These are phyloP conservation scores for Pteropus rufus DNA, from an alignment of 2,797 vertebrate genomes.

Conservation along the genomic window DNA sequence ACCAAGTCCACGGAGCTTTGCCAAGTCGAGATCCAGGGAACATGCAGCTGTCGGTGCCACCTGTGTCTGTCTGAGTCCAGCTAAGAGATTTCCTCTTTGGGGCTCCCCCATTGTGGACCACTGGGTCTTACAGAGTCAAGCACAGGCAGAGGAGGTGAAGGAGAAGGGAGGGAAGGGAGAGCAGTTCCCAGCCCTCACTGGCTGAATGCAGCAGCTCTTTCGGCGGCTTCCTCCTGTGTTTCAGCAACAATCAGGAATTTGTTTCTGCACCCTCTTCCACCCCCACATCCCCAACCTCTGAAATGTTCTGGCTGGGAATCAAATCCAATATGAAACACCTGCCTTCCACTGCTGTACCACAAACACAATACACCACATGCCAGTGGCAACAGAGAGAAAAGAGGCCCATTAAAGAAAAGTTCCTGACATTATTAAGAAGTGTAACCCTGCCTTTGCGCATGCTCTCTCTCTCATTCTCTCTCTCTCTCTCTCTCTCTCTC, in stretches of 20 bases:
- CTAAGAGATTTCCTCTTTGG: not conserved
- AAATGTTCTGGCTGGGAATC: slow-evolving; percentile 36
- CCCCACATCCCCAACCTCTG: not conserved
- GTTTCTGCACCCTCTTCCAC: not conserved
- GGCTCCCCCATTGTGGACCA: not conserved
- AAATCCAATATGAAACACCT: slow-evolving; percentile 53
- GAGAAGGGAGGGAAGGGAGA: not conserved
- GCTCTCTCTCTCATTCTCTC: not conserved
- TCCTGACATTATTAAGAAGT: slow-evolving; percentile 9
- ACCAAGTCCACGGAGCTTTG: slow-evolving; percentile 25
- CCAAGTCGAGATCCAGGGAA: slow-evolving; percentile 46
- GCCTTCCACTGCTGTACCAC: not conserved
- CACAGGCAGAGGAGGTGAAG: not conserved
- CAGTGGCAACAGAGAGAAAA: not conserved
- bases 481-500: not conserved
- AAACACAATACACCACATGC: not conserved
- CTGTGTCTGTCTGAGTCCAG: slow-evolving; percentile 17
- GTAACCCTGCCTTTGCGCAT: not conserved
- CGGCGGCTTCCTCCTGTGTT: not conserved
- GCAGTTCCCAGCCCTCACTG: rapidly evolving
- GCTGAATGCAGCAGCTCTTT: not conserved
- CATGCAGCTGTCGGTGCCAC: slow-evolving; percentile 43
- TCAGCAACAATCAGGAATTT: not conserved
- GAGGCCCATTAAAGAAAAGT: slow-evolving; percentile 20
- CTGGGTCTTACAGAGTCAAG: not conserved